phyloP scores from a whole-genome alignment of 2,797 vertebrate genomes.

The Toxotes lorentzi region DNA sequence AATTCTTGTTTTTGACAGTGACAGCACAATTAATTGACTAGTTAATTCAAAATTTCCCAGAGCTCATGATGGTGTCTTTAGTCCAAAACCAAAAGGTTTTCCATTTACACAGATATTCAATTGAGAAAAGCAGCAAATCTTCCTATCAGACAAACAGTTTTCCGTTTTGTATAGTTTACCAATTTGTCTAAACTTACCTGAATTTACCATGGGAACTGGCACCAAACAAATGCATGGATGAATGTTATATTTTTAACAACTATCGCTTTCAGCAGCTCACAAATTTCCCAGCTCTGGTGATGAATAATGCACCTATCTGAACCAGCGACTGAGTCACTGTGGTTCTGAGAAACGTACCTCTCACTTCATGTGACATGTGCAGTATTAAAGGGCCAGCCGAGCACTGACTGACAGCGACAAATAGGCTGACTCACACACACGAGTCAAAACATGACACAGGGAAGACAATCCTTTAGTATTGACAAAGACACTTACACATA shows the following conservation, averaged over 20 bases:
- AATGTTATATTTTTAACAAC: neutral
- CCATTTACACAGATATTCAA: too few species aligned
- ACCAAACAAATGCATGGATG: neutral
- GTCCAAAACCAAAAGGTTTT: too few species aligned
- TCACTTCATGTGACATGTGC: constrained; percentile 1
- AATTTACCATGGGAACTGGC: neutral
- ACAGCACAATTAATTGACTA: too few species aligned
- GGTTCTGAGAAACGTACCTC: constrained; percentile 2
- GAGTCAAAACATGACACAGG: constrained; percentile 52
- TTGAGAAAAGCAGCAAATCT: too few species aligned
- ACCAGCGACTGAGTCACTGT: neutral
- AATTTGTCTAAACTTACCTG: neutral
- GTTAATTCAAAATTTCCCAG: too few species aligned
- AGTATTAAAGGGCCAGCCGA: constrained; percentile 19
- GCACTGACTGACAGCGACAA: constrained; percentile 75
- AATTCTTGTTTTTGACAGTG: too few species aligned
- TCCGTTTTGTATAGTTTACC: too few species aligned
- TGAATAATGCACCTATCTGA: constrained; percentile 11
- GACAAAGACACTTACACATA: constrained; percentile 85
- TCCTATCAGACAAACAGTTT: too few species aligned
- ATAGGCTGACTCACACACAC: constrained; percentile 47
- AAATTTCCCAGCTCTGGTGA: neutral
- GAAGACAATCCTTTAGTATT: constrained; percentile 35
- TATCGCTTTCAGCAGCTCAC: neutral
- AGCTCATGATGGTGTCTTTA: too few species aligned